phyloP scores from a whole-genome alignment of 2,888 invertebrate species.

The Phaonia tiefii region DNA sequence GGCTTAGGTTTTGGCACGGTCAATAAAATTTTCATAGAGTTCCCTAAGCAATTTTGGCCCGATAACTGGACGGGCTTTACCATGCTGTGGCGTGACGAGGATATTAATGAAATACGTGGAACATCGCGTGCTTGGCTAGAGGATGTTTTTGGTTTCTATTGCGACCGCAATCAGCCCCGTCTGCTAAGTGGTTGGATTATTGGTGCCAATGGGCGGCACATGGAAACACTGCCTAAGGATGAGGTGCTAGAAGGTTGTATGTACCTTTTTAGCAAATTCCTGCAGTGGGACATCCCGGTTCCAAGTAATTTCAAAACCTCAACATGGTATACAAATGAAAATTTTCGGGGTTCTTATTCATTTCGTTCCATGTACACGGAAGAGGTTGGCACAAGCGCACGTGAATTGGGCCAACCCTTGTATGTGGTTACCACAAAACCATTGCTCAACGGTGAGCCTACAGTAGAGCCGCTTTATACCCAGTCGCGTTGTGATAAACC shows the following conservation, averaged over 20 bases:
- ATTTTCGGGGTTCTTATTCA: slow-evolving; percentile 85
- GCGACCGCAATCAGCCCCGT: slow-evolving; percentile 84
- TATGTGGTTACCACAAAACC: slow-evolving; percentile 79
- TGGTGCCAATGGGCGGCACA: slow-evolving; percentile 83
- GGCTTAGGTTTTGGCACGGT: slow-evolving; percentile 83
- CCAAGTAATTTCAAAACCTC: slow-evolving; percentile 81
- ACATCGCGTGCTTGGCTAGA: slow-evolving; percentile 83
- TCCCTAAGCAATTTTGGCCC: slow-evolving; percentile 84
- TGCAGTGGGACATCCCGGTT: slow-evolving; percentile 76
- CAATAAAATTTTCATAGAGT: slow-evolving; percentile 84
- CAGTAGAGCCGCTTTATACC: slow-evolving; percentile 60
- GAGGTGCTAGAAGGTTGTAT: slow-evolving; percentile 78
- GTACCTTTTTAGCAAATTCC: slow-evolving; percentile 77
- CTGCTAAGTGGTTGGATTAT: slow-evolving; percentile 87
- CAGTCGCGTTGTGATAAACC: slow-evolving; percentile 80
- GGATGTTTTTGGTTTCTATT: slow-evolving; percentile 86
- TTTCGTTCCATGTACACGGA: slow-evolving; percentile 84
- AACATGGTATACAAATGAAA: slow-evolving; percentile 84
- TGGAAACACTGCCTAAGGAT: slow-evolving; percentile 84
- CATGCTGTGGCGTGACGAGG: slow-evolving; percentile 83
- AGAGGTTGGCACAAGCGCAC: slow-evolving; percentile 82
- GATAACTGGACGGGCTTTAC: slow-evolving; percentile 82
- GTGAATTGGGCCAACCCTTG: slow-evolving; percentile 81
- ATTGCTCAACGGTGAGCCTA: slow-evolving; percentile 60
- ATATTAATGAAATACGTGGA: slow-evolving; percentile 77